Base-by-base conservation (phyloP, 2,797 vertebrate genomes). In the Lophius americanus region DNA sequence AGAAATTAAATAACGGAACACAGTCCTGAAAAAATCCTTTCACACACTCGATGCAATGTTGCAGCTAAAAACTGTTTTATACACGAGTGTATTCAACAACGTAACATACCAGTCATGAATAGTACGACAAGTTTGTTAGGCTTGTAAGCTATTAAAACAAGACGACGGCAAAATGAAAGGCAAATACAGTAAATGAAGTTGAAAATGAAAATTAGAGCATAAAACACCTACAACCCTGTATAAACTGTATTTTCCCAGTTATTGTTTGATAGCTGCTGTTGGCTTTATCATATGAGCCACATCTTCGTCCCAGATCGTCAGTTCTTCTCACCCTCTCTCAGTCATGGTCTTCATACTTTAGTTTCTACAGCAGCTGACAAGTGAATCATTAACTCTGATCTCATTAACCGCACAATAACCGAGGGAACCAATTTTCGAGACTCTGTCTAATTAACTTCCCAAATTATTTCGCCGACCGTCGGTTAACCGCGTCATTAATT, bases 371-470 rank as follows among this genome's bases (percentile, higher is more conserved):
- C 36, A 43, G 51, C 8, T 88, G 82, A 86, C 87, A 81, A 79
- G 68, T 83, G 84, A 79, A 83, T 88, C 83, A 90, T 88, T 74
- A 61, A 51, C 78, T 74, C 38, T 68, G 70, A 86, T 85, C 54
- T 85, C 73, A 76, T 87, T 89, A 79, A 81, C 58, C 65, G 67
- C 64, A 32, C 39, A 63, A 64, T 78, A 59, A 77, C 74, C 0
- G 58, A 79, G 52, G 43, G 14, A 59, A 43, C 51, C 87, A 75
- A 86, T 87, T 78, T 78, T 74, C 48, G 36, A 49, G 60, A 73
- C 61, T 64, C 39, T 12, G 64, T 73, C 65, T 71, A 73, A 90
- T 91, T 81, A 76, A 73, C 55, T 73, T 51, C 37, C 52, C 43
- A 69, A 81, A 81, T 83, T 46, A 51, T 79, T 60, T 36, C 9